These are phyloP conservation scores for Hirundichthys speculiger DNA, from an alignment of 2,113 vertebrate species.

Conservation along the genomic window DNA sequence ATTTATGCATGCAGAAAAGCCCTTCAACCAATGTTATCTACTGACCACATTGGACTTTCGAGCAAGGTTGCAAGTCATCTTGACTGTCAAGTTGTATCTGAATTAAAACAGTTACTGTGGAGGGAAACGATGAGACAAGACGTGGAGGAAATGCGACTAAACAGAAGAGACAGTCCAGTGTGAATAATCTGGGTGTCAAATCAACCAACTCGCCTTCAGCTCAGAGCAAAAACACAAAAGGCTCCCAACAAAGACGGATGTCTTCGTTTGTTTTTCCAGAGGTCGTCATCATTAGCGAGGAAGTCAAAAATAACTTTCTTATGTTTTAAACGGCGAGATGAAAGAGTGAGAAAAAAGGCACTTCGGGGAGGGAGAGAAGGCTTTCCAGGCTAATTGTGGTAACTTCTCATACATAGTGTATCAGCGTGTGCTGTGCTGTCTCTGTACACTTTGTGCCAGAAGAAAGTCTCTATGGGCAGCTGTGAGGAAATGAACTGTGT, in stretches of 20 bases:
- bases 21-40: constrained; percentile 10
- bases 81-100: constrained; percentile 15
- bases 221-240: constrained; percentile 38
- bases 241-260: constrained; percentile 23
- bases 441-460: constrained; percentile 35
- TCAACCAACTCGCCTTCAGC: constrained; percentile 40
- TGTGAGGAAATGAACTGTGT: constrained; percentile 51
- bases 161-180: constrained; percentile 34
- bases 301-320: constrained; percentile 50
- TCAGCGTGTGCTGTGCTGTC: constrained; percentile 29
- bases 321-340: constrained; percentile 38
- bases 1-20: constrained; percentile 12
- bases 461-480: constrained; percentile 54
- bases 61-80: constrained; percentile 7
- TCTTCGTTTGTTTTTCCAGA: constrained; percentile 27
- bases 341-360: constrained; percentile 30
- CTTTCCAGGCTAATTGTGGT: constrained; percentile 54
- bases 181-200: constrained; percentile 30
- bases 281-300: constrained; percentile 31
- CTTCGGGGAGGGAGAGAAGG: constrained; percentile 33
- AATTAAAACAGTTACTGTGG: constrained; percentile 21
- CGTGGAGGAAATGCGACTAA: constrained; percentile 15
- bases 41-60: constrained; percentile 30
- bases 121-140: constrained; percentile 16
- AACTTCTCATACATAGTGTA: constrained; percentile 45